phyloP scores from a whole-genome alignment of 2,797 vertebrate genomes.

The Choloepus didactylus region DNA sequence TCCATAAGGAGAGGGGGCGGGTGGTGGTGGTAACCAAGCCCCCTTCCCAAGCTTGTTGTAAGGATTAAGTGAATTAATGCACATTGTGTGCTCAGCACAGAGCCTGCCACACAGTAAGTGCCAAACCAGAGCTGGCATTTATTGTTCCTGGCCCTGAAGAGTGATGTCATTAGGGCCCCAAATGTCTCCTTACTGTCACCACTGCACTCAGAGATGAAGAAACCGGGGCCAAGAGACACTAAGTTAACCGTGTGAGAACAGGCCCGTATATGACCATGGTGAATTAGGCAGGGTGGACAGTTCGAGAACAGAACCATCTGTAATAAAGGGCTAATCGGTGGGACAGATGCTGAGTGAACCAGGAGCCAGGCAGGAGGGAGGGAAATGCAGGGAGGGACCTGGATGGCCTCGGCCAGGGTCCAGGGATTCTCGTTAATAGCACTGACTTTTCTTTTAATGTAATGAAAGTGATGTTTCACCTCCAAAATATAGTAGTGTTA shows the following conservation, averaged over 20 bases:
- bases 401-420: neutral
- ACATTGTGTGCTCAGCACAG: fast-evolving
- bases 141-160: fast-evolving
- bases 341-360: neutral
- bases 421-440: neutral
- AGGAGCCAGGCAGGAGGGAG: neutral
- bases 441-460: fast-evolving
- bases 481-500: neutral
- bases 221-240: neutral
- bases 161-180: fast-evolving
- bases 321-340: neutral
- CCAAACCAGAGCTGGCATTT: fast-evolving
- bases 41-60: neutral
- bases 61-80: fast-evolving
- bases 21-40: no score
- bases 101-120: fast-evolving
- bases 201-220: neutral
- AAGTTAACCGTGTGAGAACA: neutral
- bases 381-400: fast-evolving
- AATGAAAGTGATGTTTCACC: neutral
- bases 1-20: no score
- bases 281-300: neutral
- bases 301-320: neutral
- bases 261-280: neutral
- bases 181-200: neutral